phyloP scores from a whole-genome alignment of 2,113 vertebrate species.

The Halcyon malimbica region DNA sequence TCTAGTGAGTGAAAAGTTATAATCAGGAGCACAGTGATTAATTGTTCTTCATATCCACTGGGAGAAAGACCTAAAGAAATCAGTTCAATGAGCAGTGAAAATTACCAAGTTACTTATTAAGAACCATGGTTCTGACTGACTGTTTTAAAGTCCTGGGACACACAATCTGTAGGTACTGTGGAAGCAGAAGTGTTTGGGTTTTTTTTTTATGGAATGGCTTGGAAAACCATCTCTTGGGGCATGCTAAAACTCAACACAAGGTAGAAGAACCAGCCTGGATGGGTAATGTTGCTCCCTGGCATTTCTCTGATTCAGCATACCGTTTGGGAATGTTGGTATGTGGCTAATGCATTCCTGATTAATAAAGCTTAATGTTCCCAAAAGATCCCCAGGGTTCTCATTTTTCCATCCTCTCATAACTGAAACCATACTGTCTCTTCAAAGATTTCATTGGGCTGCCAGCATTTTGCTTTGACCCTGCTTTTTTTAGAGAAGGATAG shows the following conservation, averaged over 20 bases:
- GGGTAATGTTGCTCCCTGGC: neutral
- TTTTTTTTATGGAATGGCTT: neutral
- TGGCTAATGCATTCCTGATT: constrained; percentile 24
- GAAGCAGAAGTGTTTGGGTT: neutral
- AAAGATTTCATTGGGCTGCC: neutral
- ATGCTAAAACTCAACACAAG: neutral
- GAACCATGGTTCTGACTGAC: neutral
- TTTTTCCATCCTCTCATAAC: constrained; percentile 41
- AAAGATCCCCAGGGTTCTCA: constrained; percentile 25
- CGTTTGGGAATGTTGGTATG: constrained; percentile 27
- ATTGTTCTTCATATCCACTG: constrained; percentile 52
- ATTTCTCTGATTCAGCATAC: neutral
- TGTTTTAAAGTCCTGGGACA: neutral
- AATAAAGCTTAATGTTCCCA: constrained; percentile 27
- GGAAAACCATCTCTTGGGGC: neutral
- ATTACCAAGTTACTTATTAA: neutral
- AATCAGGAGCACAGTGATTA: constrained; percentile 49
- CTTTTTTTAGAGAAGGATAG: neutral
- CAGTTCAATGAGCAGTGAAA: neutral
- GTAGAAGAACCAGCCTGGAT: neutral
- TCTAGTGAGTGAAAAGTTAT: neutral
- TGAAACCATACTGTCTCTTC: constrained; percentile 22
- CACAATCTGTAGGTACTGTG: neutral
- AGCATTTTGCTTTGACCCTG: constrained; percentile 26
- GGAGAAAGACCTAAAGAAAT: constrained; percentile 48